Conservation (phyloP, 2,113 vertebrate species). For the Amia ocellicauda region DNA sequence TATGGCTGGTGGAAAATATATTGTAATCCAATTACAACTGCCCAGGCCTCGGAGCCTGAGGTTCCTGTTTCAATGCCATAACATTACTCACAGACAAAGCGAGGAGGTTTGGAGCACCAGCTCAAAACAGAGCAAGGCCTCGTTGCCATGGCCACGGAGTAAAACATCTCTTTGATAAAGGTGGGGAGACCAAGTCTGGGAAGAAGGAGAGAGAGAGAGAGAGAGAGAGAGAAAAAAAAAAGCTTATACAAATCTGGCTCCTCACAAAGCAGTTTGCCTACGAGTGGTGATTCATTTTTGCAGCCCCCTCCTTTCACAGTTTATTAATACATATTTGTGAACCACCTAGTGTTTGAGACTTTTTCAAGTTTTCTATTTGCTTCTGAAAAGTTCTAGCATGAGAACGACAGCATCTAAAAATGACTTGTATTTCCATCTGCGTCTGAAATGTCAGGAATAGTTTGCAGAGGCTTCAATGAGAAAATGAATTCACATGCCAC, state of each 20-base stretch:
- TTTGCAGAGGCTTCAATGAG: too few relatives aligned
- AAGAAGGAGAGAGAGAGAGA: background rate
- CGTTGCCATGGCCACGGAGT: constrained; percentile 24
- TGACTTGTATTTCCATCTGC: too few relatives aligned
- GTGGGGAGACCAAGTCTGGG: background rate
- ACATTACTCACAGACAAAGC: constrained; percentile 18
- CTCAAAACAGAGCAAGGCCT: background rate
- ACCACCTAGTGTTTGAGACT: too few relatives aligned
- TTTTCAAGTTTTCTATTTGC: too few relatives aligned
- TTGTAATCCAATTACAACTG: constrained; percentile 25
- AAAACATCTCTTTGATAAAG: constrained; percentile 19
- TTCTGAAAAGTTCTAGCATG: too few relatives aligned
- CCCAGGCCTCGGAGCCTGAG: background rate
- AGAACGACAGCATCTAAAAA: too few relatives aligned
- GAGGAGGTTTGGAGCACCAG: background rate
- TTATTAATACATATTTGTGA: too few relatives aligned
- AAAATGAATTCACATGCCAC: too few relatives aligned
- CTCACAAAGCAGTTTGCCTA: background rate
- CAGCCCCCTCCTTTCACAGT: too few relatives aligned
- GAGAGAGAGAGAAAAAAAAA: background rate
- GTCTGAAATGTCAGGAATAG: too few relatives aligned
- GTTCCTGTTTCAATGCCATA: constrained; percentile 9
- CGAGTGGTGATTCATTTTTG: constrained; percentile 1
- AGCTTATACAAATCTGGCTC: background rate
- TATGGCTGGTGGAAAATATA: constrained; percentile 24